Base-by-base conservation (phyloP, 2,797 vertebrate species). In the Hemitrygon akajei region DNA sequence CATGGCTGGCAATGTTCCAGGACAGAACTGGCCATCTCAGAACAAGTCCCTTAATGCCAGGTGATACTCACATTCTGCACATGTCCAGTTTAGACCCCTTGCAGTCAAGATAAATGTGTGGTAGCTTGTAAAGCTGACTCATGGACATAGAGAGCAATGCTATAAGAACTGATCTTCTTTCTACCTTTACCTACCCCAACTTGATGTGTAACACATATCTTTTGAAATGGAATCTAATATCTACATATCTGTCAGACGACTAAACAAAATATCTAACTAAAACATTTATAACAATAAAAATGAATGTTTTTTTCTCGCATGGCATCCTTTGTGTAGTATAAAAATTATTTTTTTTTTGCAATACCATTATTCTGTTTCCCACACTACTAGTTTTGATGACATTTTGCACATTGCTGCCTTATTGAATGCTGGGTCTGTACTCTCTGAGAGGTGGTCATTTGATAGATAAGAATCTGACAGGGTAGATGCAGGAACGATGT, bases 141-240 rank as follows among this genome's bases (percentile, higher is more conserved):
- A 37, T 37, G 60, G 63, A 66, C 63, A 37, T 69, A 7, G 63
- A 37, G n/a, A 89, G 7, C 58, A 89, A 89, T 63, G 60, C 63
- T 7, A 69, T 37, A n/a, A 69, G 60, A 89, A 20, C 34, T 89
- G 86, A 66, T 34, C 86, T 86, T 56, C 47, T 47, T 30, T 89
- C 30, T 89, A 34, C 60, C 66, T 89, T 86, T 69, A 69, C 60
- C 60, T 69, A 34, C 60, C 20, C 60, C 22, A 63, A 86, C 30
- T 22, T 89, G 86, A 89, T 89, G n/a, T n/a, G 86, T 89, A 89
- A 89, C 86, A n/a, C 60, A 34, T 89, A 22, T 37, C 86, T 89
- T 89, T 89, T 89, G 86, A 89, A 60, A n/a, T 66, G 6, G 60
- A 34, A 66, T 89, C n/a, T 58, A 87, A 87, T 60, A 18, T 87